Evolutionary conservation across 2,113 vertebrate genomes (phyloP), one percentile per base, ranked within the genome.

Genomic region (Halcyon senegalensis): DNA sequence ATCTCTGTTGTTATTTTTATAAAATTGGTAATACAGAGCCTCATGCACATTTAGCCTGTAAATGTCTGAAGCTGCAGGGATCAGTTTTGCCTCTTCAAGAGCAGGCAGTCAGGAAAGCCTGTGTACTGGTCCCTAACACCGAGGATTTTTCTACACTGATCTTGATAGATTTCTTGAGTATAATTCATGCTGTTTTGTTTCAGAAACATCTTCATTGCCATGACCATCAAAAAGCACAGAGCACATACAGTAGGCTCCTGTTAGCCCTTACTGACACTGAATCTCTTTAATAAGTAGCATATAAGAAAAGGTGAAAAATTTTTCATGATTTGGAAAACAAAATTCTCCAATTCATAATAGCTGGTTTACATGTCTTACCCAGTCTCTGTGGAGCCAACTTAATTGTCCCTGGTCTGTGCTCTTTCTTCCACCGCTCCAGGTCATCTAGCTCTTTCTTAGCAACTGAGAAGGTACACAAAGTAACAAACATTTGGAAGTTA

Each of bases 391-490:
- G 98, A 66, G 51, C 51, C 50, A 98, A 10, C 0, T 91, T 86
- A 82, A 99, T 80, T 8, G 97, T 64, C 8, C 96, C 84, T 19
- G 85, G 87, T 66, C 89, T 98, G 18, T 98, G 95, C 18, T 97
- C 88, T 58, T 99, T 95, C 81, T 92, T 99, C 96, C 78, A 99
- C 14, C 8, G 97, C 82, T 98, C 76, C 62, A 98, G 59, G 21
- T 96, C 95, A 33, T 98, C 96, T 23, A 98, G 92, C 78, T 98
- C 99, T 97, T 98, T 98, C 67, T 98, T 97, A 93, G 98, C 98
- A 78, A 97, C 99, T 99, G 77, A 77, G 91, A 66, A 55, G 66
- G 48, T 63, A 79, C 16, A 90, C 78, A 94, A 94, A 95, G 21
- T 86, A 27, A 67, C 35, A 95, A 73, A 86, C 16, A 84, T 1